Base-by-base conservation (phyloP, 2,888 invertebrate genomes). In the Sepioteuthis lessoniana region DNA sequence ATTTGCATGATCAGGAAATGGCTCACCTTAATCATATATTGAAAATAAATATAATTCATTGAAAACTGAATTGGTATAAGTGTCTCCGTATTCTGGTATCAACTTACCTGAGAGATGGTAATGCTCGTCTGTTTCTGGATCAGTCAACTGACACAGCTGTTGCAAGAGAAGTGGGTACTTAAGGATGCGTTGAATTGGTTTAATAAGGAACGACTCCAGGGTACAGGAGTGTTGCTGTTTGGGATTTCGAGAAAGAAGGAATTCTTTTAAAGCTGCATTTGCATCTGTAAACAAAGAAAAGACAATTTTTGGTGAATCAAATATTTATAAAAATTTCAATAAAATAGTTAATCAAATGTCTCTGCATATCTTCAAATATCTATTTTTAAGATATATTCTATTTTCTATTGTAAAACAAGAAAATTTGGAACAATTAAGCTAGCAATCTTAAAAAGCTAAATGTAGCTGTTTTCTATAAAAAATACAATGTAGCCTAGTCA, bases 141-240 rank as follows among this genome's bases (percentile, higher is more conserved):
- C 98, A 96, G 99, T 99, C 97, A 99, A 98, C 97, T 99, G 98
- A 97, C 99, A 98, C 97, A 99, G 98, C 97, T 99, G 99, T 97
- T 99, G 99, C 96, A 99, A 98, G 95, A 99, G 98, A 96, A 99
- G 97, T 37, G 99, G 99, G 98, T 99, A 99, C 97, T 99, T 99
- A 95, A 99, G 98, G 98, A 99, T 99, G 97, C 99, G 98, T 97
- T 99, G 99, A 97, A 99, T 99, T 95, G 99, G 99, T 97, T 99
- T 99, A 97, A 99, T 99, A 97, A 99, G 98, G 98, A 99, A 99
- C 94, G 99, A 99, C 97, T 99, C 99, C 97, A 99, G 98, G 47
- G 99, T 99, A 96, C 98, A 98, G 95, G 99, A 99, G 97, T 99
- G 99, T 97, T 99, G 99, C 97, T 99, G 99, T 97, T 98, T 98